Base-by-base conservation (phyloP, 2,888 invertebrate species). In the Stictocephala bisonia region DNA sequence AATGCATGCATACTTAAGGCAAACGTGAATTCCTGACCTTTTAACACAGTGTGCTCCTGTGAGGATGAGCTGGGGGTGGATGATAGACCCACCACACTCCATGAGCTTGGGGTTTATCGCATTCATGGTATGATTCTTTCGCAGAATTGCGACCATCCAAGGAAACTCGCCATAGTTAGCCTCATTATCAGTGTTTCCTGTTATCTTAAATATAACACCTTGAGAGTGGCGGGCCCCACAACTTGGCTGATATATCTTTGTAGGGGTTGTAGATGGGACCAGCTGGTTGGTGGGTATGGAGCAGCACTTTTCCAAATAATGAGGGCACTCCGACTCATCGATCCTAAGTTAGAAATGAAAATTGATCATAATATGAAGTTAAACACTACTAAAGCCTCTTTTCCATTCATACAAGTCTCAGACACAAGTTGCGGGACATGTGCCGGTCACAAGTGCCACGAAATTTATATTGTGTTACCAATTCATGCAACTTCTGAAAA, bases 21-120 rank as follows among this genome's bases (percentile, higher is more conserved):
- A n/a, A n/a, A n/a, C n/a, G 3, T 15, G 3, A 2, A 81, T n/a
- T n/a, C n/a, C 84, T 83, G 81, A 90, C 83, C 82, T 84, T 70
- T 80, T 82, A 11, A 93, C 89, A 81, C 93, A 92, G 83, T 96
- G 95, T 0, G 93, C 94, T 0, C 93, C 93, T 0, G 95, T 95
- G 3, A 95, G 81, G 0, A 93, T 92, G 0, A 92, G 92, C 69
- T 85, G 85, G 0, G 91, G 90, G 76, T 93, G 91, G 77, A 95
- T 93, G 9, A 95, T 84, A 0, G 94, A 90, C 0, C 93, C 95
- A 0, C 95, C 95, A 48, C 94, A 94, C 22, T 91, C 87, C 83
- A 93, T 94, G 31, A 89, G 85, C 79, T 87, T 88, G 50, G 87
- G 82, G 80, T 86, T 87, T 79, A 83, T 84, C 0, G 84, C 82